Conservation (phyloP, 2,797 vertebrate species). For the Accipiter superciliosus region DNA sequence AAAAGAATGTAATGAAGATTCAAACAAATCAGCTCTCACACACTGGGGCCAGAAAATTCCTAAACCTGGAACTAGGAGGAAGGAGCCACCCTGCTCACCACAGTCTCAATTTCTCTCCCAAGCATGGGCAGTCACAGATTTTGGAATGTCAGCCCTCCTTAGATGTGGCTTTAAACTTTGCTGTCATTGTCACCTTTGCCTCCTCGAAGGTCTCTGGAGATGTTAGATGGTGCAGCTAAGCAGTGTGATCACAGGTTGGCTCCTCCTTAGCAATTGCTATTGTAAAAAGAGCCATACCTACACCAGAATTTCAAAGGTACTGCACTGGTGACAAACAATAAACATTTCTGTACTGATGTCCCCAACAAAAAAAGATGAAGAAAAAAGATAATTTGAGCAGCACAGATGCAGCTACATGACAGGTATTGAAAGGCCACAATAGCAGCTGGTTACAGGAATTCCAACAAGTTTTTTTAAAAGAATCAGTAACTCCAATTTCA, state of each 20-base stretch:
- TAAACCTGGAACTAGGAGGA: not conserved
- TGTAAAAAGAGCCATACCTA: not conserved
- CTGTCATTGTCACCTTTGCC: not conserved
- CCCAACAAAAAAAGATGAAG: not conserved
- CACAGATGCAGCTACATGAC: not conserved
- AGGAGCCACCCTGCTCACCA: not conserved
- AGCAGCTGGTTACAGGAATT: not conserved
- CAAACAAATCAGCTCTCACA: not conserved
- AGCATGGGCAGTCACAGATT: not conserved
- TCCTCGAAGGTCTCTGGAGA: not conserved
- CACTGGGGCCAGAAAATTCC: not conserved
- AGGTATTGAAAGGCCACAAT: not conserved
- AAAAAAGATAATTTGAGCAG: not conserved
- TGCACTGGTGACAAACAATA: not conserved
- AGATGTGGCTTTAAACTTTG: not conserved
- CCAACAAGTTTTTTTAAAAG: not conserved
- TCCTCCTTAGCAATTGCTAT: not conserved
- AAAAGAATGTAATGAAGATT: not conserved
- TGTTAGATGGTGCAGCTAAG: not conserved
- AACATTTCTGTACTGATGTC: not conserved
- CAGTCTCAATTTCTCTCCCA: not conserved
- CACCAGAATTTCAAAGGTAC: not conserved
- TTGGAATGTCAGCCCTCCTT: not conserved
- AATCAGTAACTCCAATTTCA: not conserved
- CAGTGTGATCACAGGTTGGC: not conserved